Evolutionary conservation across 2,113 vertebrate species (phyloP), one percentile per base, ranked within the genome.

Genomic region (Prinia subflava): DNA sequence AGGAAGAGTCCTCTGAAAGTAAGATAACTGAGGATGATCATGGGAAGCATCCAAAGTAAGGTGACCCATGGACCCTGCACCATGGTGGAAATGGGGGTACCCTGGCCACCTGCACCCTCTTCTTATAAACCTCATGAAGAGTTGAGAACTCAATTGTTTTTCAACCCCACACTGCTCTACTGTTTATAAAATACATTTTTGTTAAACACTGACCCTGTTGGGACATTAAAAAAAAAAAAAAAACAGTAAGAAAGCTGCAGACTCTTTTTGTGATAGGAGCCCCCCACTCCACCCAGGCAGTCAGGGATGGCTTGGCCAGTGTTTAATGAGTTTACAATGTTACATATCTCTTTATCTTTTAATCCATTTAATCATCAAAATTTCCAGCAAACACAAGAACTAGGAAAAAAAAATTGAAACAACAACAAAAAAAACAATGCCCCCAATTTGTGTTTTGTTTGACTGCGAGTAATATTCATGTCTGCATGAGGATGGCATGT

Each of bases 401-500:
- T 16, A 1, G 5, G 41, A 67, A 47, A 71, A 50, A 52, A 62
- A 33, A 37, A 59, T 6, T 13, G 0, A 73, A 95, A 94, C 78
- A 97, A 97, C 33, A 95, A 78, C 25, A 94, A 42, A 75, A 42
- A 87, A 70, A 83, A 37, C 97, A 98, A 98, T 97, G 97, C 97
- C 97, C 96, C 97, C 98, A 98, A 96, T 97, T 98, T 98, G 97
- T 97, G 96, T 98, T 98, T 98, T 98, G 98, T 98, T 98, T 98
- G 97, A 97, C 94, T 97, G 98, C 98, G 97, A 98, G 98, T 99
- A 98, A 98, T 98, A 99, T 98, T 98, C 98, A 98, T 98, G 98
- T 98, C 99, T 99, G 98, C 98, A 99, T 98, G 99, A 99, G 98
- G 98, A 98, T 98, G 98, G 98, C 98, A 98, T 99, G 98, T 99